phyloP scores from a whole-genome alignment of 1,140 invertebrate species.

The Anthonomus grandis region DNA sequence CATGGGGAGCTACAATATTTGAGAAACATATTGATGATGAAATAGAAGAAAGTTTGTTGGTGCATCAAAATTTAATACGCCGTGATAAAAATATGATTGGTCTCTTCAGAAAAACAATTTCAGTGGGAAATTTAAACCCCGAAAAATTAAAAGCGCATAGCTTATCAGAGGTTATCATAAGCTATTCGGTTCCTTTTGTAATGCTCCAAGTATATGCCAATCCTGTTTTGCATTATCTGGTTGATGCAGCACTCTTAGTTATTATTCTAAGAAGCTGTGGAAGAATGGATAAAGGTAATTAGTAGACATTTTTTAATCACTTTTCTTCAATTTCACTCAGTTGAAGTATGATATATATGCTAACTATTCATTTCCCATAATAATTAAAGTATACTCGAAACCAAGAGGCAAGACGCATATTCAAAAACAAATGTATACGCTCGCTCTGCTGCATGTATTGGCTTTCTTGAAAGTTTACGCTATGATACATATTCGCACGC shows the following conservation, averaged over 20 bases:
- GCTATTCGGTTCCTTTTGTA: constrained; percentile 62
- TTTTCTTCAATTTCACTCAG: too few species aligned
- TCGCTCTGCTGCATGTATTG: too few species aligned
- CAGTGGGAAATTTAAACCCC: constrained; percentile 50
- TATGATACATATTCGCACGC: too few species aligned
- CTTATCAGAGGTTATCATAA: constrained; percentile 62
- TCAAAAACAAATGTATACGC: too few species aligned
- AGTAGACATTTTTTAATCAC: constrained; percentile 28
- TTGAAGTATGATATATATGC: too few species aligned
- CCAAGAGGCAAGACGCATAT: too few species aligned
- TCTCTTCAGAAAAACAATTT: constrained; percentile 38
- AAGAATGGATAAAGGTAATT: constrained; percentile 40
- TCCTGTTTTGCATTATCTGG: constrained; percentile 64
- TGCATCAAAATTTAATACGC: constrained; percentile 46
- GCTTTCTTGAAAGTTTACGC: too few species aligned
- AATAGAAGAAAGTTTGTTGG: constrained; percentile 36
- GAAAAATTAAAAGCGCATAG: constrained; percentile 59
- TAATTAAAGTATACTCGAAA: too few species aligned
- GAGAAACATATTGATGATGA: constrained; percentile 50
- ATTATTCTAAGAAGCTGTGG: constrained; percentile 44
- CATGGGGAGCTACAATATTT: constrained; percentile 54
- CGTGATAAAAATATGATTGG: constrained; percentile 34
- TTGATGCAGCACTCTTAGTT: constrained; percentile 58
- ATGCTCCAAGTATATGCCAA: constrained; percentile 72
- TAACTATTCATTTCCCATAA: too few species aligned